phyloP scores from a whole-genome alignment of 2,797 vertebrate genomes.

The Pseudochaenichthys georgianus region DNA sequence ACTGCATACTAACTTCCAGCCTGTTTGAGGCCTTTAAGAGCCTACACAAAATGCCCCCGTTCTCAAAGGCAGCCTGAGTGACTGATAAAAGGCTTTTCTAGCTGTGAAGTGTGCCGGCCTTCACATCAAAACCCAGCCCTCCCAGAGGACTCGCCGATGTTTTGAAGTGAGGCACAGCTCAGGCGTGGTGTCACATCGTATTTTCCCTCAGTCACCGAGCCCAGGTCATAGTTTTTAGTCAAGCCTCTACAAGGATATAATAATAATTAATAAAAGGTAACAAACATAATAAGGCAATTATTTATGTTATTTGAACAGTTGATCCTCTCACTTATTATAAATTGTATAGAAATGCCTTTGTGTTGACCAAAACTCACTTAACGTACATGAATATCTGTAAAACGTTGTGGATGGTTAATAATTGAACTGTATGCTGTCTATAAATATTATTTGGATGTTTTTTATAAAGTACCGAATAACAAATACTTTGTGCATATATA shows the following conservation, averaged over 20 bases:
- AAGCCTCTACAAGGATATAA: constrained; percentile 6
- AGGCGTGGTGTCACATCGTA: constrained; percentile 69
- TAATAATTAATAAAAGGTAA: too few relatives aligned
- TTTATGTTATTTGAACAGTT: too few relatives aligned
- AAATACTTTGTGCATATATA: too few relatives aligned
- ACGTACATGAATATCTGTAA: too few relatives aligned
- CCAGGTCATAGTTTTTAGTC: constrained; percentile 57
- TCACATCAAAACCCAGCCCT: constrained; percentile 65
- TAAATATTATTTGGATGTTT: too few relatives aligned
- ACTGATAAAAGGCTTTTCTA: constrained; percentile 83
- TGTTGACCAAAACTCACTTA: too few relatives aligned
- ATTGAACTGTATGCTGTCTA: too few relatives aligned
- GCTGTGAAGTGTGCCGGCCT: constrained; percentile 77
- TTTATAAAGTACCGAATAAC: too few relatives aligned
- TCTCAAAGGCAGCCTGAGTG: constrained; percentile 74
- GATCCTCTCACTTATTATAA: too few relatives aligned
- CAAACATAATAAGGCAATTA: too few relatives aligned
- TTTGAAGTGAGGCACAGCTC: constrained; percentile 72
- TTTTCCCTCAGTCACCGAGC: constrained; percentile 62
- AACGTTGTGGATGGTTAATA: too few relatives aligned
- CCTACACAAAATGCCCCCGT: constrained; percentile 55
- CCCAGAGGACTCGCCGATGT: constrained; percentile 67
- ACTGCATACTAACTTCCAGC: constrained; percentile 52
- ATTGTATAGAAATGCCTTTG: too few relatives aligned
- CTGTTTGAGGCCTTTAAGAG: constrained; percentile 55